Percentiles rank a stretch among this genome's conserved stretches.
phyloP scores from a whole-genome alignment of 2,888 invertebrate species.

The Axea sp. region DNA sequence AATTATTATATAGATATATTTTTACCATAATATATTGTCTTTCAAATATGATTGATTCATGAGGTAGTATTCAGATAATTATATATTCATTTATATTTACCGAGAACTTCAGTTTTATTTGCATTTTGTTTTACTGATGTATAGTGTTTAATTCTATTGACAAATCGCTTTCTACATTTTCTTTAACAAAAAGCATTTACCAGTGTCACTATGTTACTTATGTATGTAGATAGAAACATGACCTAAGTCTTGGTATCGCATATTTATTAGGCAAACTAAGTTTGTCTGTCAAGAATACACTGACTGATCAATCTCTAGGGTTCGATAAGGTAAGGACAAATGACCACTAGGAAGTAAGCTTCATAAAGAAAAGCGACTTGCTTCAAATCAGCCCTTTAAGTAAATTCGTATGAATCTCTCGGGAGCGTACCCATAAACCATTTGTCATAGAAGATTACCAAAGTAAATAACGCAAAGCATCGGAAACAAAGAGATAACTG shows the following conservation, averaged over 20 bases:
- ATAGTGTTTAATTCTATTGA: too few relatives aligned
- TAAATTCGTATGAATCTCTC: slow-evolving; percentile 78
- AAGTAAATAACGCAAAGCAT: slow-evolving; percentile 72
- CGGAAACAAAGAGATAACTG: slow-evolving; percentile 24
- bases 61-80: too few relatives aligned
- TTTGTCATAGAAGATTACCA: slow-evolving; percentile 78
- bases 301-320: slow-evolving; percentile 71
- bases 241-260: slow-evolving; percentile 11
- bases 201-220: slow-evolving; percentile 36
- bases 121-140: too few relatives aligned
- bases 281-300: slow-evolving; percentile 46
- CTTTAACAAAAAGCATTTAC: slow-evolving; percentile 15
- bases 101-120: too few relatives aligned
- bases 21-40: too few relatives aligned
- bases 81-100: too few relatives aligned
- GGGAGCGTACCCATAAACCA: slow-evolving; percentile 68
- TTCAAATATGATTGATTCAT: too few relatives aligned
- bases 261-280: slow-evolving; percentile 40
- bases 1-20: too few relatives aligned
- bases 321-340: slow-evolving; percentile 78
- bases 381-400: slow-evolving; percentile 77
- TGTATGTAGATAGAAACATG: slow-evolving; percentile 43
- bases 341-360: slow-evolving; percentile 71
- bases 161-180: neutral
- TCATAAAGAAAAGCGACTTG: slow-evolving; percentile 72